Base-by-base conservation (phyloP, 1,140 invertebrate species). In the Caenorhabditis inopinata region DNA sequence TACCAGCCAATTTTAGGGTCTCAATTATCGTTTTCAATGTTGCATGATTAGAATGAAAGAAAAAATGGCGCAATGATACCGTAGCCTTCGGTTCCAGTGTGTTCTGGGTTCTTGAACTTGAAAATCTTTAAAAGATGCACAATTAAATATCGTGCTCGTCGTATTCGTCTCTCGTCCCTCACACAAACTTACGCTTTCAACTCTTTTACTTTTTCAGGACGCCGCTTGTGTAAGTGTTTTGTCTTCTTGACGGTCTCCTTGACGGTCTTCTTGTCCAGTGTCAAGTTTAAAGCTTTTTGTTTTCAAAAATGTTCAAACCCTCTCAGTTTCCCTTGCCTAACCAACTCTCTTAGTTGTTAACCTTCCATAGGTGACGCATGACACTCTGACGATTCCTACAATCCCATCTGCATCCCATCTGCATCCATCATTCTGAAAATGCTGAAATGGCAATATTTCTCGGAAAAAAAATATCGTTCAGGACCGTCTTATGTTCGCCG, bases 401-500 rank as follows among this genome's bases (percentile, higher is more conserved):
- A n/a, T n/a, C n/a, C n/a, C n/a, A n/a, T n/a, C n/a, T n/a, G n/a
- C n/a, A n/a, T n/a, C n/a, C n/a, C n/a, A n/a, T n/a, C 75, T 21
- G 27, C 35, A 47, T 27, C 21, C 42, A 23, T 27, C 49, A n/a
- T n/a, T n/a, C n/a, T n/a, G n/a, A n/a, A n/a, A n/a, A n/a, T n/a
- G n/a, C n/a, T n/a, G 11, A 21, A 53, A 21, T 6, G n/a, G 25
- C 7, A 27, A 53, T 23, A 7, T 23, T 23, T 6, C 18, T 74
- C 62, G 2, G 25, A 46, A 74, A 58, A 62, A 32, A 6, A 11
- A n/a, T 51, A 46, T 80, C 42, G 76, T 88, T 81, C 47, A 88
- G 87, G 87, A 88, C 62, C 87, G 88, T 77, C 87, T 88, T 42
- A 83, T 86, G 75, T 88, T 88, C 46, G 74, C 79, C 32, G 84